phyloP scores from a whole-genome alignment of 2,888 invertebrate species.

The Drosophila putrida region DNA sequence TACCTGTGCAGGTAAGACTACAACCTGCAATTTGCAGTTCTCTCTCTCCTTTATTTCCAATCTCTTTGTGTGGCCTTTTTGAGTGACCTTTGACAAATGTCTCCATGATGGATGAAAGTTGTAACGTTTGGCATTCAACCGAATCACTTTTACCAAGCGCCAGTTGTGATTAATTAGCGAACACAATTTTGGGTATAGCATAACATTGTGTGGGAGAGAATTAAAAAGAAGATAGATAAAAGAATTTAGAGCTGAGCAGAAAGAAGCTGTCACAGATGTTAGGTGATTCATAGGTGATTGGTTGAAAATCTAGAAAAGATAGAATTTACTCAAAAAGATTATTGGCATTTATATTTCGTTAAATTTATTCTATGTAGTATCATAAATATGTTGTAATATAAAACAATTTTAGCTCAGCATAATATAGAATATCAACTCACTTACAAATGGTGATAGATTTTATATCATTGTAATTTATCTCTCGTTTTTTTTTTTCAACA shows the following conservation, averaged over 20 bases:
- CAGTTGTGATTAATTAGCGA: conserved; percentile 67
- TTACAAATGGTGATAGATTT: no score
- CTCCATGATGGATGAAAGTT: conserved; percentile 60
- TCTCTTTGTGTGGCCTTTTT: conserved; percentile 63
- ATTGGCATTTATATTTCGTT: neutral
- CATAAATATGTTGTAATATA: neutral
- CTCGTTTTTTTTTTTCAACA: no score
- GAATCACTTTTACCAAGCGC: conserved; percentile 58
- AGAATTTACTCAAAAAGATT: neutral
- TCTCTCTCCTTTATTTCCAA: neutral
- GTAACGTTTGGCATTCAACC: conserved; percentile 17
- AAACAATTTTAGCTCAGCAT: no score
- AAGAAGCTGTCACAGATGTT: conserved; percentile 15
- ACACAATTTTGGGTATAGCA: conserved; percentile 32
- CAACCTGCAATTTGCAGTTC: conserved; percentile 53
- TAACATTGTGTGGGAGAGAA: conserved; percentile 15
- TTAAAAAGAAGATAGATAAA: conserved; percentile 2
- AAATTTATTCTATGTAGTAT: neutral
- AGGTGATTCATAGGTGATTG: neutral
- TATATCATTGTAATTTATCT: no score
- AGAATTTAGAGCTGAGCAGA: neutral
- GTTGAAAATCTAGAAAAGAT: neutral
- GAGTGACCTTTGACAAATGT: conserved; percentile 76
- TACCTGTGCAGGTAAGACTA: conserved; percentile 36
- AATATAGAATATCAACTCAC: no score